Percentiles rank a stretch among this genome's conserved stretches.
These are phyloP conservation scores for Chrysoperla carnea DNA, from an alignment of 1,140 invertebrate genomes.

Conservation along the genomic window DNA sequence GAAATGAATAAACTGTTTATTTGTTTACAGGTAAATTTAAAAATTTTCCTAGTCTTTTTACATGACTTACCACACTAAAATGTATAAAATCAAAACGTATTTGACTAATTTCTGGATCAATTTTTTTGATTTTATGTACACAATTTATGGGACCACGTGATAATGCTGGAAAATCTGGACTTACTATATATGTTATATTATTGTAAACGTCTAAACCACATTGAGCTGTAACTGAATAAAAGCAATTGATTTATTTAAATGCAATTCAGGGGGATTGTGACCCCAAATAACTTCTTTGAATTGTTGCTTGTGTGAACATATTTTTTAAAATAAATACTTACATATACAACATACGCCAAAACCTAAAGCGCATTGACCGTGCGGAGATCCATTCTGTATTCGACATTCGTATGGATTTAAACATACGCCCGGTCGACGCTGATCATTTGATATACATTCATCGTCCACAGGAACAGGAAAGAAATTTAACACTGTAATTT, in stretches of 20 bases:
- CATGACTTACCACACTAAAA: constrained; percentile 51
- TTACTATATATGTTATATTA: constrained; percentile 73
- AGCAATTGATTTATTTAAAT: too few species aligned
- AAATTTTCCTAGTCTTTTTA: not conserved
- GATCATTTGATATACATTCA: constrained; percentile 52
- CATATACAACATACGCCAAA: constrained; percentile 81
- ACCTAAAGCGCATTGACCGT: constrained; percentile 62
- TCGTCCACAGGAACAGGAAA: constrained; percentile 61
- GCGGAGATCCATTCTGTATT: constrained; percentile 50
- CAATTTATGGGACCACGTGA: constrained; percentile 43
- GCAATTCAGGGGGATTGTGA: too few species aligned
- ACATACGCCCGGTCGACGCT: constrained; percentile 46
- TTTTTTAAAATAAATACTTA: constrained; percentile 30
- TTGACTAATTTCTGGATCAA: constrained; percentile 55
- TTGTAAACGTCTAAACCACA: constrained; percentile 58
- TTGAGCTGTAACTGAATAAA: constrained; percentile 45
- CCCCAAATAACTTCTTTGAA: not conserved
- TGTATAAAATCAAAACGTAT: constrained; percentile 61
- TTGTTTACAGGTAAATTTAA: too few species aligned
- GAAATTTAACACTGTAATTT: constrained; percentile 52
- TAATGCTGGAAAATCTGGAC: constrained; percentile 60
- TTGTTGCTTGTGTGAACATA: not conserved
- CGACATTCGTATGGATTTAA: constrained; percentile 70
- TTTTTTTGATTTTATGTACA: constrained; percentile 45
- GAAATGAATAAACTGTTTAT: too few species aligned